These are phyloP conservation scores for Cacatua alba DNA, from an alignment of 2,113 vertebrate genomes.

Conservation along the genomic window DNA sequence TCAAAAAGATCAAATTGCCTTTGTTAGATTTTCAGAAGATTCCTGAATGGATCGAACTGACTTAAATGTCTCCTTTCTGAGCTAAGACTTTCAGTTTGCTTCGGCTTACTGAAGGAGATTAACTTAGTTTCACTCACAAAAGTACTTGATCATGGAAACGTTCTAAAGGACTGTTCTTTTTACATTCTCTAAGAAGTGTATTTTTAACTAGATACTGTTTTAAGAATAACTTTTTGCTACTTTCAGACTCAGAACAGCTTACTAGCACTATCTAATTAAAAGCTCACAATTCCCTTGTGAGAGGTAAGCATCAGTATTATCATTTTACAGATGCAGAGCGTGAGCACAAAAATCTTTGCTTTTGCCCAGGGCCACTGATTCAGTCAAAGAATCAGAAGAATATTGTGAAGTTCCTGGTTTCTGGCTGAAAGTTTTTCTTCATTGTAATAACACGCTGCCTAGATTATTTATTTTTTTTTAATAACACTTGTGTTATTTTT, in stretches of 20 bases:
- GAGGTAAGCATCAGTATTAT: not conserved
- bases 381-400: not conserved
- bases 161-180: not conserved
- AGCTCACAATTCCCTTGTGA: not conserved
- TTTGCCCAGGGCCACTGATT: not conserved
- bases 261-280: conserved; percentile 17
- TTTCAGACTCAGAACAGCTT: not conserved
- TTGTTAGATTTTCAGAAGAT: not conserved
- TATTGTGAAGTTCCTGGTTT: not conserved
- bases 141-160: not conserved
- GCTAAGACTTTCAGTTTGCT: not conserved
- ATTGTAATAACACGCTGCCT: not conserved
- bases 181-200: not conserved
- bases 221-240: not conserved
- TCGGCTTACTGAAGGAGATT: not conserved
- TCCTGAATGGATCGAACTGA: not conserved
- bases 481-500: not conserved
- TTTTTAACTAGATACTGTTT: not conserved
- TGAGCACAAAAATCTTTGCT: not conserved
- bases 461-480: not conserved
- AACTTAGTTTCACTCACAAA: not conserved
- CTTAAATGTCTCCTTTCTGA: not conserved
- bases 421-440: not conserved
- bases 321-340: not conserved
- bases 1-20: not conserved